These are phyloP conservation scores for Barypeithes pellucidus DNA, from an alignment of 2,888 invertebrate genomes.

Conservation along the genomic window DNA sequence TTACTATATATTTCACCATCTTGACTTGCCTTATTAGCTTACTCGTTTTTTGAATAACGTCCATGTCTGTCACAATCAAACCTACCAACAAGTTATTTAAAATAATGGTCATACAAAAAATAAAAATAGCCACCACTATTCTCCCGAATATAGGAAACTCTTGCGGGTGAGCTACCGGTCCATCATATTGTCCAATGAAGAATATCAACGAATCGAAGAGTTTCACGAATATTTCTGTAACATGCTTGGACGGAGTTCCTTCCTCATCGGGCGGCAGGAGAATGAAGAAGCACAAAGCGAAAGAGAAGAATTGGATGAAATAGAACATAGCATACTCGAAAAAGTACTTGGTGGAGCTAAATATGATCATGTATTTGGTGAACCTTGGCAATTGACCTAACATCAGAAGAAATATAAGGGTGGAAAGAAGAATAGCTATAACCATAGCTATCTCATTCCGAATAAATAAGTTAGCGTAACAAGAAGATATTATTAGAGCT, in stretches of 20 bases:
- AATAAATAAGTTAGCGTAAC: constrained; percentile 40
- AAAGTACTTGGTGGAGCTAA: constrained; percentile 59
- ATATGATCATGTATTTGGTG: constrained; percentile 60
- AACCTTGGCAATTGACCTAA: constrained; percentile 58
- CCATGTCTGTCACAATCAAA: constrained; percentile 61
- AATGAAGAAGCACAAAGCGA: constrained; percentile 60
- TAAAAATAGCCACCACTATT: constrained; percentile 58
- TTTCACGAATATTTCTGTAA: constrained; percentile 52
- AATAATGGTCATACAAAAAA: constrained; percentile 61
- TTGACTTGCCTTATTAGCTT: constrained; percentile 58
- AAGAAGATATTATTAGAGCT: constrained; percentile 47
- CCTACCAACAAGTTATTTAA: constrained; percentile 61
- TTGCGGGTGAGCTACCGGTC: constrained; percentile 54
- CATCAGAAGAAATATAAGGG: constrained; percentile 56
- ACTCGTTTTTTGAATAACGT: constrained; percentile 56
- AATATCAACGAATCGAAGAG: constrained; percentile 58
- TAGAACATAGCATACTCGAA: constrained; percentile 60
- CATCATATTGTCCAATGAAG: constrained; percentile 60
- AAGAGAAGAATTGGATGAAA: constrained; percentile 59
- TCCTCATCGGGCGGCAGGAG: constrained; percentile 55
- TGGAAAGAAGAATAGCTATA: constrained; percentile 56
- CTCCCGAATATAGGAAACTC: constrained; percentile 58
- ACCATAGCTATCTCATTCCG: constrained; percentile 55
- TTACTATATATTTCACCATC: constrained; percentile 57
- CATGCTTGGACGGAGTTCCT: not conserved